Evolutionary conservation across 2,113 vertebrate genomes (phyloP), one percentile per base, ranked within the genome.

Genomic region (Neotoma lepida): DNA sequence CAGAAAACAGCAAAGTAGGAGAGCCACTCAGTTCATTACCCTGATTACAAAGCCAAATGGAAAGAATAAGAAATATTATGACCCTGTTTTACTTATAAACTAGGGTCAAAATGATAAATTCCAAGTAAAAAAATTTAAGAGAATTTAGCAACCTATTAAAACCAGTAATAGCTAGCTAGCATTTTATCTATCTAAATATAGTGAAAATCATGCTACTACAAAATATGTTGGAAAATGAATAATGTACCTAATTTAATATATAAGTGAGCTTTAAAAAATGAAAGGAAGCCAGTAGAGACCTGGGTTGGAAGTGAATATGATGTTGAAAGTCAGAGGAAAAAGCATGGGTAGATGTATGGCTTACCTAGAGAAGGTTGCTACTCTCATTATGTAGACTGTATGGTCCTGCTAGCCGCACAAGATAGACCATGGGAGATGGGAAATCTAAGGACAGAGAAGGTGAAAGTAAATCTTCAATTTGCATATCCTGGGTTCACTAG

Each of bases 101-200:
- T 71, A 91, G 14, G 14, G 63, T 44, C n/a, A 84, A 78, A 22
- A 78, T 80, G n/a, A 93, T 81, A 91, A 80, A 84, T 90, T 89
- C 64, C 63, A 90, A 92, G n/a, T 91, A 77, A 90, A 92, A 80
- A 84, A 54, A 73, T 41, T 92, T 77, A 84, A 90, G 51, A 94
- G 51, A 93, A 90, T 82, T 80, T 81, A 76, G 63, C 41, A 66
- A 30, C 39, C 33, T 46, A 93, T 64, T 74, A 89, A 84, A 94
- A 78, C n/a, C 22, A 77, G 30, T 76, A 58, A 35, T 91, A 35
- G 35, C 35, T 91, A 24, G 35, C 20, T 58, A 41, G 30, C 9
- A 85, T 90, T 95, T 70, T 26, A 41, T 89, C 54, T 87, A 6
- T 82, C 22, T 84, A 77, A 87, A 46, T 68, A 88, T 49, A 90